phyloP scores from a whole-genome alignment of 1,140 invertebrate genomes.

The Anthonomus grandis region DNA sequence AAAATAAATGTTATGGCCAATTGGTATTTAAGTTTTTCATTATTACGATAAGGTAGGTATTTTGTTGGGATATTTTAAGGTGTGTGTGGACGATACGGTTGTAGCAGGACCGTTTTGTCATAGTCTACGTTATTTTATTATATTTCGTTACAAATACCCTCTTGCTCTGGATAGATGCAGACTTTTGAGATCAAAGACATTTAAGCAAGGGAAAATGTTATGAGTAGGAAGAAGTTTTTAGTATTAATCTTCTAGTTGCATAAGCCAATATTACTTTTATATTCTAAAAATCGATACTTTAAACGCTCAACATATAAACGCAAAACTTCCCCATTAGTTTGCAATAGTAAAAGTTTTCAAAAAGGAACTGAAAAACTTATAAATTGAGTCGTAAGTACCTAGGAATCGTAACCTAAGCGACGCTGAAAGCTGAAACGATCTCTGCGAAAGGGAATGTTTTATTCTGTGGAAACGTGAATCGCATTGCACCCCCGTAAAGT shows the following conservation, averaged over 20 bases:
- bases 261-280: background rate
- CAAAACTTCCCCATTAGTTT: slow-evolving; percentile 2
- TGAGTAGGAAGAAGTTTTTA: too few species aligned
- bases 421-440: background rate
- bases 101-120: background rate
- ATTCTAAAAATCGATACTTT: background rate
- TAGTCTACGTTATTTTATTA: too few species aligned
- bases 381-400: background rate
- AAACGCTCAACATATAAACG: background rate
- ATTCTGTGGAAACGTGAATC: slow-evolving; percentile 41
- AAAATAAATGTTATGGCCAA: slow-evolving; percentile 40
- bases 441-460: slow-evolving; percentile 32
- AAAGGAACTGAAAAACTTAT: background rate
- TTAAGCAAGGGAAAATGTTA: background rate
- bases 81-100: slow-evolving; percentile 3
- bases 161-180: too few species aligned
- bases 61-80: slow-evolving; percentile 20
- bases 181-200: too few species aligned
- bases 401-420: slow-evolving; percentile 1
- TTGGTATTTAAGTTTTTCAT: slow-evolving; percentile 33
- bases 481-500: slow-evolving; percentile 41
- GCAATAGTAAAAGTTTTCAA: slow-evolving; percentile 3
- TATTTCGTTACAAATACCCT: too few species aligned
- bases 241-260: too few species aligned
- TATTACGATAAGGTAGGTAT: slow-evolving; percentile 8